Percentiles rank a stretch among this genome's conserved stretches.
Evolutionary conservation across 2,888 invertebrate genomes (phyloP).

Genomic region (Tipula unca): DNA sequence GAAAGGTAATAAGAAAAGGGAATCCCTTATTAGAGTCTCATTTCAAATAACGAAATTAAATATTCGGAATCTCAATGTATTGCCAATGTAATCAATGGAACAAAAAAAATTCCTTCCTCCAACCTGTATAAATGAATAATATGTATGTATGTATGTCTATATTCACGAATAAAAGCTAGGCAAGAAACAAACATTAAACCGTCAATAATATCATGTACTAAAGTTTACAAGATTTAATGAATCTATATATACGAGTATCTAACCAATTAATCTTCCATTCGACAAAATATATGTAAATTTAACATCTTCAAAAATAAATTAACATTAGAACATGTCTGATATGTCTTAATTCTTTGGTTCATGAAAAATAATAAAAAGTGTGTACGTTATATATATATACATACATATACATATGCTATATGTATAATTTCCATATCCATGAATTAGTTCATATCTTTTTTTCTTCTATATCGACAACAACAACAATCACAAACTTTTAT

Average conservation of each 20-base stretch:
- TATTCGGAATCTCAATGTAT: too few relatives aligned
- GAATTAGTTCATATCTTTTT: neutral
- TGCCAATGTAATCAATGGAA: neutral
- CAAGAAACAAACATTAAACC: neutral
- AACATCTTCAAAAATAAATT: neutral
- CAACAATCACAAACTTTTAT: neutral
- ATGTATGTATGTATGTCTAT: too few relatives aligned
- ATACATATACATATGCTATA: neutral
- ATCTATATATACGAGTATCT: neutral
- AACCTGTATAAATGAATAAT: neutral
- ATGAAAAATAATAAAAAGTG: neutral
- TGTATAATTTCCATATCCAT: slow-evolving; percentile 3
- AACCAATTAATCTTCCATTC: neutral
- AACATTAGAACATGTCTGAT: neutral
- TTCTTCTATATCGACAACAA: neutral
- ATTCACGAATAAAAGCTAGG: neutral
- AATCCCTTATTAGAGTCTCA: too few relatives aligned
- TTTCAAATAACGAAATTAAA: too few relatives aligned
- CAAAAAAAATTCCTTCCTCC: neutral
- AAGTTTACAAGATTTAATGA: neutral
- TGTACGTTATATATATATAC: neutral
- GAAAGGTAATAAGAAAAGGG: too few relatives aligned
- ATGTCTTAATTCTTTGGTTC: neutral
- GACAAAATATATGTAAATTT: slow-evolving; percentile 14
- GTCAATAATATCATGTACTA: neutral